phyloP scores from a whole-genome alignment of 2,888 invertebrate genomes.

The Hirtodrosophila histrioides region DNA sequence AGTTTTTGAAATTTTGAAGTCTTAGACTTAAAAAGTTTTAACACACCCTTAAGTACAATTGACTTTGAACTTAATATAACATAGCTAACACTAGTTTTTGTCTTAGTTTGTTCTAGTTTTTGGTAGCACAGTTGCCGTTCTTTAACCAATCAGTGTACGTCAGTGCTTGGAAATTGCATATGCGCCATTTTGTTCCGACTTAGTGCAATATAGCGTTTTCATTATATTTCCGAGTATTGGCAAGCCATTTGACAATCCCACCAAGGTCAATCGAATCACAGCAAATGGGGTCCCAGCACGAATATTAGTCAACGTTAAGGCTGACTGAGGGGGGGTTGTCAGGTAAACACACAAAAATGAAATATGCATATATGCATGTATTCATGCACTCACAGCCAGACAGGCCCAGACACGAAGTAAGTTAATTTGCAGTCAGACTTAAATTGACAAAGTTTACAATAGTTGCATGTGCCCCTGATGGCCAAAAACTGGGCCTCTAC shows the following conservation, averaged over 20 bases:
- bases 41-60: too few relatives aligned
- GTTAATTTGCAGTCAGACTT: constrained; percentile 74
- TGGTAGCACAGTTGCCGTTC: too few relatives aligned
- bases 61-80: too few relatives aligned
- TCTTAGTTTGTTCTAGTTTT: too few relatives aligned
- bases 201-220: constrained; percentile 37
- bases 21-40: too few relatives aligned
- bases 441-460: constrained; percentile 76
- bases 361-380: constrained; percentile 13
- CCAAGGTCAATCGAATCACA: constrained; percentile 79
- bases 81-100: too few relatives aligned
- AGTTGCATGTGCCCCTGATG: constrained; percentile 56
- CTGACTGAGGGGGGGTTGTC: constrained; percentile 28
- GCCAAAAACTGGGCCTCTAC: constrained; percentile 34
- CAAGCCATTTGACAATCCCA: constrained; percentile 60
- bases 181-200: constrained; percentile 22
- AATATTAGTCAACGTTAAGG: constrained; percentile 49
- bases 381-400: constrained; percentile 23
- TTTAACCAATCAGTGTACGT: neutral
- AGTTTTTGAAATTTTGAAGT: too few relatives aligned
- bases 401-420: constrained; percentile 62
- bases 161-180: constrained; percentile 20
- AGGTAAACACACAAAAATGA: constrained; percentile 15
- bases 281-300: constrained; percentile 73
- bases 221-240: constrained; percentile 49